Evolutionary conservation across 2,888 invertebrate genomes (phyloP).

Genomic region (Panorpa germanica): DNA sequence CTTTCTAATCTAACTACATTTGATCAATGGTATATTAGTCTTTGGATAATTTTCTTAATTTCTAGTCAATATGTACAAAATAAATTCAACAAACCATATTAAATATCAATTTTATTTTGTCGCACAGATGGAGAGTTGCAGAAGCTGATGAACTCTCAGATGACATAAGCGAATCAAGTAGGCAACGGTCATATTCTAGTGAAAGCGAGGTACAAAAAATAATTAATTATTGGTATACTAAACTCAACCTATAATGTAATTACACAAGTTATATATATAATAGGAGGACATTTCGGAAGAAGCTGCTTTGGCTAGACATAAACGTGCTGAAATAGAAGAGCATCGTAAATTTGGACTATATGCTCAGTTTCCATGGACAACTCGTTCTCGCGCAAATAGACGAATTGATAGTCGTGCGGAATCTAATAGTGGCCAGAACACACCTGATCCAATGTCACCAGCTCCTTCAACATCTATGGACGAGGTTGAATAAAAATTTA

Average conservation of each 20-base stretch:
- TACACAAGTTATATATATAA: constrained; percentile 16
- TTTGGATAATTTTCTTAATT: no score
- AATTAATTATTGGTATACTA: no score
- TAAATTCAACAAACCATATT: no score
- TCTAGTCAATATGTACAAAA: no score
- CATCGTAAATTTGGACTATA: constrained; percentile 39
- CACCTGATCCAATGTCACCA: constrained; percentile 52
- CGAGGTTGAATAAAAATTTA: no score
- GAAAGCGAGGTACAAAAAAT: no score
- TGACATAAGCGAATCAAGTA: neutral
- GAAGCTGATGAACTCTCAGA: constrained; percentile 1
- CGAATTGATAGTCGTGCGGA: constrained; percentile 44
- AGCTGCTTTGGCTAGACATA: constrained; percentile 49
- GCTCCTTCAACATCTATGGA: constrained; percentile 19
- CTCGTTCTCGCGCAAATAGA: constrained; percentile 36
- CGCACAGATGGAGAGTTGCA: no score
- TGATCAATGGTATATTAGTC: no score
- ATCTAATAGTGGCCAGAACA: constrained; percentile 51
- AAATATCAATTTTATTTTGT: no score
- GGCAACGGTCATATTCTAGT: no score
- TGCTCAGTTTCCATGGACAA: constrained; percentile 24
- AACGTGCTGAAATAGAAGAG: constrained; percentile 44
- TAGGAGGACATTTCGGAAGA: constrained; percentile 68
- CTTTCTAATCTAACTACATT: no score
- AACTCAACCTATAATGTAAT: no score